Base-by-base conservation (phyloP, 2,888 invertebrate genomes). In the Galeopsomyia nigrocyanea region DNA sequence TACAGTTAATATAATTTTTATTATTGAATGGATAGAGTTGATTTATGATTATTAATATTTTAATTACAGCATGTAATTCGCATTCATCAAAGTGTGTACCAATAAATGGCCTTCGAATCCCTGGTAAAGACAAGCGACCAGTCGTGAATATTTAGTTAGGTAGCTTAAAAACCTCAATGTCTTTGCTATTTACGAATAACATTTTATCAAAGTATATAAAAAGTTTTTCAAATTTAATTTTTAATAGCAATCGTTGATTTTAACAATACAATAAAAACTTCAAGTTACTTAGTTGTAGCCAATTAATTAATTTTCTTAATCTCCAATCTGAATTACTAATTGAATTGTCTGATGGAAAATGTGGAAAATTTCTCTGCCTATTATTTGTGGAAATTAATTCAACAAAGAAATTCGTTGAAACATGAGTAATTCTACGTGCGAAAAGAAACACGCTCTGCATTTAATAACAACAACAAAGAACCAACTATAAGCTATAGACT, bases 1-100 rank as follows among this genome's bases (percentile, higher is more conserved):
- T 22, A 39, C 19, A 17, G n/a, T 21, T 2, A 47, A 46, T 5
- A 6, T 39, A 55, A 61, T 47, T 22, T 46, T 7, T 21, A 1
- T 31, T n/a, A 26, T 21, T n/a, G n/a, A 9, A 56, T 46, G 13
- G 5, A 21, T 16, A 46, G 3, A 56, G 55, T 13, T 17, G 9
- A 6, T 13, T 53, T 46, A n/a, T 57, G 22, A 57, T 21, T 26
- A 21, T 50, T 47, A n/a, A 21, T 65, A 6, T 46, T 55, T 56
- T 17, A 62, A 19, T 68, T 26, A 17, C 39, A 81, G 81, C 81
- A 5, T 81, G 81, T n/a, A 9, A 14, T 0, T 0, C 21, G 0
- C 78, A 80, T 47, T 0, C 0, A 7, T 75, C 68, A 2, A 77
- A 65, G 63, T 81, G 80, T 53, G 63, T 78, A 0, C 64, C 60